Base-by-base conservation (phyloP, 2,888 invertebrate genomes). In the Rhingia rostrata region DNA sequence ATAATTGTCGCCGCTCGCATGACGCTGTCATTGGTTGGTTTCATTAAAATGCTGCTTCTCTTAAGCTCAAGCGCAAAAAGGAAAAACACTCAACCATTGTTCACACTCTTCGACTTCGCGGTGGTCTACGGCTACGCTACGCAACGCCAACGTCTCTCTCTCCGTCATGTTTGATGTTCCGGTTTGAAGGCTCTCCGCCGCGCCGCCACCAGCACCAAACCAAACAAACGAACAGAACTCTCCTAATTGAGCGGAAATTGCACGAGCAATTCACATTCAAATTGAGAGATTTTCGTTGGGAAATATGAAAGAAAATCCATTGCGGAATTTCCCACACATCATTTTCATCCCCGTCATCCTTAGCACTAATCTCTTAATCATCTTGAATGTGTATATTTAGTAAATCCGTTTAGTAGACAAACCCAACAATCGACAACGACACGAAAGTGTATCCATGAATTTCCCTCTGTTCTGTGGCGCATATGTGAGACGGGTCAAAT, bases 71-170 rank as follows among this genome's bases (percentile, higher is more conserved):
- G 33, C 30, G 30, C 6, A 53, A 63, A 54, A 60, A 54, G 67
- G 54, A 73, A 22, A 63, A 58, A 4, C 63, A 75, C 75, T 80
- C 74, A 74, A 61, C 14, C 45, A 74, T n/a, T 9, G 30, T 58
- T 49, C 54, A 32, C 72, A 54, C 77, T 82, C 82, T 82, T 82
- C 51, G 77, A 77, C 82, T 82, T 82, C 51, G 77, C 22, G 45
- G 61, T 67, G 43, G 45, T 47, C 54, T 54, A 9, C 14, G 9
- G 10, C 12, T 41, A 39, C n/a, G 12, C 32, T 49, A n/a, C 39
- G 33, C 35, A 43, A 32, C 53, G 22, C 9, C 10, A 12, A 12
- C 12, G 22, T 39, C 51, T 33, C 37, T 74, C 54, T 32, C 22
- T 66, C 30, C 67, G 41, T 39, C 72, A 63, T 82, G 82, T 82